These are phyloP conservation scores for Sphaeridia pumilis DNA, from an alignment of 2,888 invertebrate genomes.

Conservation along the genomic window DNA sequence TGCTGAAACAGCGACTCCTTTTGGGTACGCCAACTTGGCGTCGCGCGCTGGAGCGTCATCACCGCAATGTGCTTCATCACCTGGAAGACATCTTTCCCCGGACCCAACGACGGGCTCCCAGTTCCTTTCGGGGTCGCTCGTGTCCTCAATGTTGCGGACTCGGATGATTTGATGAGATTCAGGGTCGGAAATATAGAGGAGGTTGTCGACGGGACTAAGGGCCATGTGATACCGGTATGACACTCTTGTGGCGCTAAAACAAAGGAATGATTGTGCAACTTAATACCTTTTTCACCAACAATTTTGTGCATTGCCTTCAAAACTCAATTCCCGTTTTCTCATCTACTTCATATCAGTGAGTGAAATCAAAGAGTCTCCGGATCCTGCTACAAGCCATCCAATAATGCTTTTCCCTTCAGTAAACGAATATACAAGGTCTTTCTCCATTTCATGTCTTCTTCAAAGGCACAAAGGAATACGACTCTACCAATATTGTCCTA, in stretches of 20 bases:
- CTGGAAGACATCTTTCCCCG: conserved; percentile 82
- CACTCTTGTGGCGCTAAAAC: conserved; percentile 72
- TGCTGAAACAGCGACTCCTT: conserved; percentile 78
- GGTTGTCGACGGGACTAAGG: conserved; percentile 83
- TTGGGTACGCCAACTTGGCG: conserved; percentile 89
- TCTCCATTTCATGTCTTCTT: no score
- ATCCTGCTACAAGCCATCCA: no score
- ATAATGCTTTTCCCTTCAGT: no score
- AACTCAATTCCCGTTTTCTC: no score
- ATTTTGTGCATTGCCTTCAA: no score
- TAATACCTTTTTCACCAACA: no score
- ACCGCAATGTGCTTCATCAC: conserved; percentile 89
- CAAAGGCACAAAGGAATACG: no score
- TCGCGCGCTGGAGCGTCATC: conserved; percentile 86
- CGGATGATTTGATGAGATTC: conserved; percentile 88
- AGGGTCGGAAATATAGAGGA: conserved; percentile 89
- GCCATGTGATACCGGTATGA: conserved; percentile 96
- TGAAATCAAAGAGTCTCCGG: no score
- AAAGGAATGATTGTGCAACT: no score
- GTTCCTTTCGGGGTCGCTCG: conserved; percentile 67
- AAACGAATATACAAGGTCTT: no score
- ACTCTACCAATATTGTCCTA: no score
- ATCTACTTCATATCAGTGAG: no score
- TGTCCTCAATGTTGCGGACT: conserved; percentile 66
- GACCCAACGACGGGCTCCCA: conserved; percentile 93